Percentiles rank a stretch among this genome's conserved stretches.
These are phyloP conservation scores for Pelmatolapia mariae DNA, from an alignment of 2,113 vertebrate species.

Conservation along the genomic window DNA sequence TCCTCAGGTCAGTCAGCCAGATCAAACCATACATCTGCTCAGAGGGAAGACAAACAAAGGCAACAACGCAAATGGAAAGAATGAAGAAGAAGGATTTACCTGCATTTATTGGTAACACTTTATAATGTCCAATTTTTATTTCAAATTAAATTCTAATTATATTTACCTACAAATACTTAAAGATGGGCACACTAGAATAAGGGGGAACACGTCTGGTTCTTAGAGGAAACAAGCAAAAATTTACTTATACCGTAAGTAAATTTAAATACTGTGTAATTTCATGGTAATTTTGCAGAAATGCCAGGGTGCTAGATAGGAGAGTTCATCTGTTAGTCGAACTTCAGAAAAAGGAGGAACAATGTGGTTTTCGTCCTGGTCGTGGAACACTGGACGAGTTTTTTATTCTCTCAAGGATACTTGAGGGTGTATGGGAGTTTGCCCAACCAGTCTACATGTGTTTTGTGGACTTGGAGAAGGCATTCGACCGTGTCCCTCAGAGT, in stretches of 20 bases:
- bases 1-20: conserved; percentile 75
- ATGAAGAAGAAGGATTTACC: neutral
- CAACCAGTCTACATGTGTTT: neutral
- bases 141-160: neutral
- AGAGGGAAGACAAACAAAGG: neutral
- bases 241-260: neutral
- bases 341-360: neutral
- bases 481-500: neutral
- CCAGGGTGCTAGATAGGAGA: neutral
- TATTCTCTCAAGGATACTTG: neutral
- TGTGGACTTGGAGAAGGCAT: neutral
- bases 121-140: neutral
- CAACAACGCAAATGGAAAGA: neutral
- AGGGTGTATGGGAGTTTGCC: neutral
- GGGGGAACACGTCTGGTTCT: neutral
- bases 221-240: neutral
- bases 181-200: neutral
- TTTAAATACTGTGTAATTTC: neutral
- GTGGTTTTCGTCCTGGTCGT: neutral
- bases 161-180: neutral
- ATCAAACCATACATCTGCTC: conserved; percentile 78
- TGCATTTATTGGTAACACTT: neutral
- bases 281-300: neutral
- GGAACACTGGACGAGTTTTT: neutral
- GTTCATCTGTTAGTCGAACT: accelerated